A percentile compares a stretch with the other conserved stretches of the same genome.
Conservation (phyloP, 2,113 vertebrate genomes). For the Callipepla californica region DNA sequence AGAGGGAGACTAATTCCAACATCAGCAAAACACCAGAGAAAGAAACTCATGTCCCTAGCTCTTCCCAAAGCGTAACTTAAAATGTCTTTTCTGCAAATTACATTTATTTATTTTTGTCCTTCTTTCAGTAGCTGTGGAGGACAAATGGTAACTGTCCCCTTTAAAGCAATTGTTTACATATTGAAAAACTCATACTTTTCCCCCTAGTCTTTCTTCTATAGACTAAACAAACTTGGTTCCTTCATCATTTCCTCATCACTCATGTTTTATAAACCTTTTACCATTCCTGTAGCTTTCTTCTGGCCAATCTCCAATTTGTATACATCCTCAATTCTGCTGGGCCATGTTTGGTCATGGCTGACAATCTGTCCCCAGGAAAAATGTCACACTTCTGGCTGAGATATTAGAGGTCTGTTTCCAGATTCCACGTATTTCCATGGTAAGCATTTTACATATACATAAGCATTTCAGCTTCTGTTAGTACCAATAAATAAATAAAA, state of each 20-base stretch:
- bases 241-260: conserved; percentile 63
- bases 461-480: neutral
- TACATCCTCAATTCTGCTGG: neutral
- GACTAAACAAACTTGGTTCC: conserved; percentile 72
- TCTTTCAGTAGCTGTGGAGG: neutral
- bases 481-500: neutral
- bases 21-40: neutral
- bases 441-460: neutral
- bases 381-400: neutral
- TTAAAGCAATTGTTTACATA: conserved; percentile 41
- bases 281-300: conserved; percentile 41
- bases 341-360: neutral
- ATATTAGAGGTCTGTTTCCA: neutral
- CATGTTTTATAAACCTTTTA: conserved; percentile 55
- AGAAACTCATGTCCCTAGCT: neutral
- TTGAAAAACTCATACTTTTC: conserved; percentile 29
- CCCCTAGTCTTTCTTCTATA: conserved; percentile 43
- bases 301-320: conserved; percentile 49
- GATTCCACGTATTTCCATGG: neutral
- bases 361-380: neutral
- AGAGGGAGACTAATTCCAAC: neutral
- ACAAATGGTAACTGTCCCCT: conserved; percentile 28
- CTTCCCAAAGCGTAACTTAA: neutral
- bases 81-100: neutral
- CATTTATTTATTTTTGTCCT: neutral